Percentiles rank a stretch among this genome's conserved stretches.
Conservation (phyloP, 2,113 vertebrate genomes). For the Larimichthys polyactis region DNA sequence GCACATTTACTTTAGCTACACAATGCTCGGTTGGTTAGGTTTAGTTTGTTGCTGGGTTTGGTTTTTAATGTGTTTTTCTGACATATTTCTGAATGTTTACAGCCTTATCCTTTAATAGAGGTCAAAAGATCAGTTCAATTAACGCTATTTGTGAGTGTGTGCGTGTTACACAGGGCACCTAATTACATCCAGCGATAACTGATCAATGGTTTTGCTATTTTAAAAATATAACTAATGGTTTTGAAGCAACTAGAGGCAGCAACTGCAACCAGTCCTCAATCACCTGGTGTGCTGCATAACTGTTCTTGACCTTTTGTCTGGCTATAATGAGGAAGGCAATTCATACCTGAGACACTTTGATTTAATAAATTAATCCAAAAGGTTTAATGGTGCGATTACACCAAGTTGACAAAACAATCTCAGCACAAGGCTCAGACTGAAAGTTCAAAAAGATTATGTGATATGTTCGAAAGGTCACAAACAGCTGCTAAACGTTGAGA, state of each 20-base stretch:
- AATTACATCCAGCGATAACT: not conserved
- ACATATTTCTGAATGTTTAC: too few species aligned
- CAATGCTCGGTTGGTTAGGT: not conserved
- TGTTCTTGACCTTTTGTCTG: not conserved
- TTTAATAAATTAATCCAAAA: not conserved
- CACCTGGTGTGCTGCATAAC: not conserved
- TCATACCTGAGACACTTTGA: not conserved
- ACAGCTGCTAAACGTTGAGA: not conserved
- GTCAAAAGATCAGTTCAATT: too few species aligned
- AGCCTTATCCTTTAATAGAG: not conserved
- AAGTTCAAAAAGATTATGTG: not conserved
- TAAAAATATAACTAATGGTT: slow-evolving; percentile 3
- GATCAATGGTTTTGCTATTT: not conserved
- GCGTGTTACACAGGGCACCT: not conserved
- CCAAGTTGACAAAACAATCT: not conserved
- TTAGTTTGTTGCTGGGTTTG: not conserved
- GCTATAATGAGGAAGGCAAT: not conserved
- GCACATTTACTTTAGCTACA: not conserved
- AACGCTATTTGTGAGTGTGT: not conserved
- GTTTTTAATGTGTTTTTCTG: not conserved
- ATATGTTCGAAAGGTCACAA: not conserved
- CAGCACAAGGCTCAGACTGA: not conserved
- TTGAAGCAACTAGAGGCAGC: not conserved
- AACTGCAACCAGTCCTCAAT: not conserved
- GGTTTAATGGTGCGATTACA: not conserved